phyloP scores from a whole-genome alignment of 2,797 vertebrate species.

The Dicrostonyx torquatus region DNA sequence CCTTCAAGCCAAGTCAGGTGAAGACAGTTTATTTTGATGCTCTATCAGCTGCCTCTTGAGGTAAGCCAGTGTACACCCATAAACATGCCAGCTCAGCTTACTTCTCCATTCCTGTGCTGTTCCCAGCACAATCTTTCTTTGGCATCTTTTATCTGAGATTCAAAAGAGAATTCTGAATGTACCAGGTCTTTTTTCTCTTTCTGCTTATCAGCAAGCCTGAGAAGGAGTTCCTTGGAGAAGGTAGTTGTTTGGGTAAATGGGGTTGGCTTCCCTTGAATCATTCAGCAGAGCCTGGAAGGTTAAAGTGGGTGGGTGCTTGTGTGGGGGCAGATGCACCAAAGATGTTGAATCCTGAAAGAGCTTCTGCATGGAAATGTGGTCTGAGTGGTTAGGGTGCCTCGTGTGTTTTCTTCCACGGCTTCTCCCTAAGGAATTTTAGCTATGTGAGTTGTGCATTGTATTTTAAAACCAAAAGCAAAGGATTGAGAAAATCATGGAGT shows the following conservation, averaged over 20 bases:
- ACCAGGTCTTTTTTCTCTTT: background rate
- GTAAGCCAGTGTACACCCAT: background rate
- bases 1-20: background rate
- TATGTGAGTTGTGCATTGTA: background rate
- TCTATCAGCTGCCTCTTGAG: background rate
- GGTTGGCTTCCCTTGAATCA: background rate
- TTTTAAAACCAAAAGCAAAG: background rate
- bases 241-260: background rate
- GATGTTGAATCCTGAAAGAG: background rate
- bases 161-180: background rate
- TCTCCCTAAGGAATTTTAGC: background rate
- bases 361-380: background rate
- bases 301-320: slow-evolving; percentile 4
- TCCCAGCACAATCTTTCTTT: background rate
- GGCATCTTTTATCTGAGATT: background rate
- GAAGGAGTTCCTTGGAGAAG: background rate
- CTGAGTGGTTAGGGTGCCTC: background rate
- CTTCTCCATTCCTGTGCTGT: background rate
- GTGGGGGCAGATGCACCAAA: background rate
- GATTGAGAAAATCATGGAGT: background rate
- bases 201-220: background rate
- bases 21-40: background rate
- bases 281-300: background rate
- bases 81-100: background rate
- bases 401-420: background rate